These are phyloP conservation scores for Ametastegia equiseti DNA, from an alignment of 2,888 invertebrate species.

Conservation along the genomic window DNA sequence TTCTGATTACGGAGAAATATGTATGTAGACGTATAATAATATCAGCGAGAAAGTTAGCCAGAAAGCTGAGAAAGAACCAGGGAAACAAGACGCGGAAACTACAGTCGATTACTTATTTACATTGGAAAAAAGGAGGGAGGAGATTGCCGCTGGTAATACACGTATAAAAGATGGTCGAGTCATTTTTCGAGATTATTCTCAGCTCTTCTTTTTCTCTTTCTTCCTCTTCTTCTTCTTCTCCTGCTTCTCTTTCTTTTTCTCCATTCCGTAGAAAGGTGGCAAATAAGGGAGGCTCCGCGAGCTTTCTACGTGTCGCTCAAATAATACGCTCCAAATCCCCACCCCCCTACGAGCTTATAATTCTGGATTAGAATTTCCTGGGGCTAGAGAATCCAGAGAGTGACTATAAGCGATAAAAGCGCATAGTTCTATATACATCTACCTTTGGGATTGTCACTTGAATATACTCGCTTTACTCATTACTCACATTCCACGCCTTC, in stretches of 20 bases:
- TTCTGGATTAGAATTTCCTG: neutral
- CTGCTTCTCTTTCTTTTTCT: neutral
- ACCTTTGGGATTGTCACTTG: too few relatives aligned
- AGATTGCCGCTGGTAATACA: constrained; percentile 39
- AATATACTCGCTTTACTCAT: too few relatives aligned
- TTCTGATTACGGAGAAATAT: neutral
- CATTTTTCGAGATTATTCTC: constrained; percentile 27
- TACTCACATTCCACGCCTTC: too few relatives aligned
- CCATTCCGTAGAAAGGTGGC: neutral
- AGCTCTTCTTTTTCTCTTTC: neutral
- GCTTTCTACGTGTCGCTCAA: constrained; percentile 1
- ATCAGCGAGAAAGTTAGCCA: neutral
- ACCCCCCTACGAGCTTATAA: neutral
- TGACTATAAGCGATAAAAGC: neutral
- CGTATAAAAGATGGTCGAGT: constrained; percentile 30
- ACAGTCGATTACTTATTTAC: constrained; percentile 40
- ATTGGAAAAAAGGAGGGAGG: neutral
- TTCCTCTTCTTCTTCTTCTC: neutral
- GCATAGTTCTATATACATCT: too few relatives aligned
- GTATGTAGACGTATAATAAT: neutral
- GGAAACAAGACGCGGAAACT: neutral
- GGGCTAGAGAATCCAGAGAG: neutral
- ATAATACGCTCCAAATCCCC: constrained; percentile 12
- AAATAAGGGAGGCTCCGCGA: too few relatives aligned
- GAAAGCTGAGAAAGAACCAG: neutral